A percentile compares a stretch with the other conserved stretches of the same genome.
Conservation (phyloP, 2,797 vertebrate genomes). For the Scolopax rusticola region DNA sequence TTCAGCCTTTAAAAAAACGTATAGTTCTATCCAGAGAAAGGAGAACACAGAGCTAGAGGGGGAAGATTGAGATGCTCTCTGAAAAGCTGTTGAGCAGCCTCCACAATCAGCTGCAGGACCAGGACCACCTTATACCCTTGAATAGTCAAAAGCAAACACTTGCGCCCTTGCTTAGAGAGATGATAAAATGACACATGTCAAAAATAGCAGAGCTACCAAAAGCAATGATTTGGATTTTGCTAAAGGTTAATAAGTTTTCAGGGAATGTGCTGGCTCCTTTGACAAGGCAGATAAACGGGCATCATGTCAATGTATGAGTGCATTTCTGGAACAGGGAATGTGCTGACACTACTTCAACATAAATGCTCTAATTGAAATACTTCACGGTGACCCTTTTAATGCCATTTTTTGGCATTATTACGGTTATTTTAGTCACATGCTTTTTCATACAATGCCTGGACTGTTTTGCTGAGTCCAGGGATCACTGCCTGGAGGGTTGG, state of each 20-base stretch:
- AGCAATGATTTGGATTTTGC: not conserved
- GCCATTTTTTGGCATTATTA: not conserved
- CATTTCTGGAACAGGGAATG: not conserved
- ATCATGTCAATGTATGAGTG: not conserved
- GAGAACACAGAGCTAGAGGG: rapidly evolving
- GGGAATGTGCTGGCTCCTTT: not conserved
- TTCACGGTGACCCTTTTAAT: not conserved
- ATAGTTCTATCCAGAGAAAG: not conserved
- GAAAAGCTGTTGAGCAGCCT: not conserved
- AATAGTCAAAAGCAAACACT: not conserved
- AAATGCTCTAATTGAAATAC: constrained; percentile 10
- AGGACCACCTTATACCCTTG: not conserved
- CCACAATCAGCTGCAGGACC: not conserved
- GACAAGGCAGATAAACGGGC: not conserved
- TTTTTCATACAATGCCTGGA: not conserved
- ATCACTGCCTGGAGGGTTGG: not conserved
- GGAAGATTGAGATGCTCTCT: not conserved
- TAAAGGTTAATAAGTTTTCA: constrained; percentile 17
- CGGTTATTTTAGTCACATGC: not conserved
- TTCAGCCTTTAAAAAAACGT: not conserved
- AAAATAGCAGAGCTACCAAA: not conserved
- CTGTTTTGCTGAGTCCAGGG: not conserved
- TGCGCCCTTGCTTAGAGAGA: not conserved
- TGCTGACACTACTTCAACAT: not conserved
- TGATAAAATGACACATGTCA: not conserved